Base-by-base conservation (phyloP, 2,888 invertebrate genomes). In the Phortica magna region DNA sequence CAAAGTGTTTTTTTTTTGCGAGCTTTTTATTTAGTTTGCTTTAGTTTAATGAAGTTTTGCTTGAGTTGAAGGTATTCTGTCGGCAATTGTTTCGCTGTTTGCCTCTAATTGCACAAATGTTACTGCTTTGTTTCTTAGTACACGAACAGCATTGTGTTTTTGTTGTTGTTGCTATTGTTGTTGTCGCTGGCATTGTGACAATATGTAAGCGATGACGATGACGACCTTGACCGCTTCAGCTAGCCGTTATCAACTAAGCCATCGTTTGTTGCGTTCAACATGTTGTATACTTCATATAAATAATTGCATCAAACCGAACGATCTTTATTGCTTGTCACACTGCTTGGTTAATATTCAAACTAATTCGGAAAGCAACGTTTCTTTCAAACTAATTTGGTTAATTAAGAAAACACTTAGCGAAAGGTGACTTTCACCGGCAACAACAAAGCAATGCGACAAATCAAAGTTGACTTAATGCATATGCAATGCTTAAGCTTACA, bases 241-340 rank as follows among this genome's bases (percentile, higher is more conserved):
- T 22, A 10, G 7, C 19, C 61, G 48, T 14, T 48, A 48, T 48
- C 48, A 14, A 9, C 48, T 48, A 12, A 9, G 48, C 14, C 48
- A 48, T 48, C 48, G 48, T 48, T 2, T 6, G 14, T 14, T 31
- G 31, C 31, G 31, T 31, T 85, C 87, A 88, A 77, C 84, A 79
- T 87, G 83, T 81, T 87, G 88, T 81, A 85, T 85, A 85, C 87
- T 84, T 88, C 88, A 88, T 88, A 14, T 88, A 48, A 17, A 71
- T 70, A 65, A 61, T 22, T n/a, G 14, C n/a, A 17, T n/a, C 76
- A 31, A 31, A 4, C 31, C 31, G 31, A 31, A 31, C 31, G 31
- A 31, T 31, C 5, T 31, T 31, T 31, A 4, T 31, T 31, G 31
- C 1, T 31, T 31, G 1, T 31, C 31, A 4, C 31, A 31, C 31